Conservation (phyloP, 2,888 invertebrate species). For the Baccha elongata region DNA sequence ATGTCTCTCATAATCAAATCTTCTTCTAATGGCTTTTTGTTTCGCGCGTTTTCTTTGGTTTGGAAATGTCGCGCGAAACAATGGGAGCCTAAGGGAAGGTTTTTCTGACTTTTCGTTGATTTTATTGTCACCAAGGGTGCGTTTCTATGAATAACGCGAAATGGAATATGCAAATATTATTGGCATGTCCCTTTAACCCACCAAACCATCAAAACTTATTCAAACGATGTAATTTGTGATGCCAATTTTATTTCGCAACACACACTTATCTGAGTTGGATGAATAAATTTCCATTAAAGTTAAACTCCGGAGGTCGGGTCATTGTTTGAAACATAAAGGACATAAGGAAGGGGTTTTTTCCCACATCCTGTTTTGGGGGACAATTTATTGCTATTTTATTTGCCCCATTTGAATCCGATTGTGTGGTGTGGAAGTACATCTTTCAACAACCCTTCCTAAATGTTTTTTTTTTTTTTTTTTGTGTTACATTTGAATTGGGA, state of each 20-base stretch:
- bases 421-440: conserved; percentile 51
- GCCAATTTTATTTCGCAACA: conserved; percentile 40
- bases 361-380: conserved; percentile 46
- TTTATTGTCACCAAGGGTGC: conserved; percentile 73
- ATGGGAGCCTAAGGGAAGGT: conserved; percentile 59
- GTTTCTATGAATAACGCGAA: conserved; percentile 56
- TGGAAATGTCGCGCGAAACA: conserved; percentile 52
- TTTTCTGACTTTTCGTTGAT: conserved; percentile 49
- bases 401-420: conserved; percentile 69
- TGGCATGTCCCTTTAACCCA: not conserved
- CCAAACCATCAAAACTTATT: conserved; percentile 33
- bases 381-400: conserved; percentile 71
- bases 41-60: conserved; percentile 29
- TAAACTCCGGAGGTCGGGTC: not conserved
- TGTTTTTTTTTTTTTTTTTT: conserved; percentile 31
- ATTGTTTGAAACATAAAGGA: not conserved
- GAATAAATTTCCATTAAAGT: conserved; percentile 47
- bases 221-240: conserved; percentile 53
- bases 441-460: conserved; percentile 59
- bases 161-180: conserved; percentile 69
- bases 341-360: conserved; percentile 22
- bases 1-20: conserved; percentile 65
- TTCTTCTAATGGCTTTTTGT: conserved; percentile 68
- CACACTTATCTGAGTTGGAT: not conserved
- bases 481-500: conserved; percentile 34